Base-by-base conservation (phyloP, 2,113 vertebrate species). In the Alligator mississippiensis region DNA sequence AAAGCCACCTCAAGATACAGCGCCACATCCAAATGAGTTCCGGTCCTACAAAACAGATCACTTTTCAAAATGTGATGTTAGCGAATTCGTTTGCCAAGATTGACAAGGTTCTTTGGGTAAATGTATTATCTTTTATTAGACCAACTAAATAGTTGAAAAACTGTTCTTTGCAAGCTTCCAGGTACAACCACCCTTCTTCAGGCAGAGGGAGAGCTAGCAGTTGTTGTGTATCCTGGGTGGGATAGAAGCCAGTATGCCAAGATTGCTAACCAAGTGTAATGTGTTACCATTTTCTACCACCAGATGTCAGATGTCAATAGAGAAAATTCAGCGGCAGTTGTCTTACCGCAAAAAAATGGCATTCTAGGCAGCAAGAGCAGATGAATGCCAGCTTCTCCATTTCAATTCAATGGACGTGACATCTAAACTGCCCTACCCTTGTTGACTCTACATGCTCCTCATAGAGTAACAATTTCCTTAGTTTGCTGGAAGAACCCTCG, bases 271-370 rank as follows among this genome's bases (percentile, higher is more conserved):
- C 84, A 79, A 72, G 92, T 79, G 62, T 82, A 76, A 27, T 91
- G 91, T 93, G 94, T 80, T 97, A 84, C 95, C 87, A 28, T 80
- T 2, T 88, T 85, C 87, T 90, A 89, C 96, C 96, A 91, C 94
- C 95, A 97, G 96, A 96, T 96, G 96, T 96, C 96, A 97, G 92
- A 84, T 62, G 93, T 87, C 85, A 95, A 96, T 77, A 94, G 89
- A 92, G 89, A 90, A 96, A 94, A 88, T 92, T 75, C 2, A 81
- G 58, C 47, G 17, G 68, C 4, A 54, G 78, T 78, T 82, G 77
- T 74, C 80, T 84, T 28, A 59, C 64, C 4, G 81, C 24, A n/a
- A 28, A n/a, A 78, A 80, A 5, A 82, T 14, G 63, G 84, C 25
- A 2, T n/a, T 25, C 8, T 0, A 3, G 60, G 87, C 25, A 10